A percentile compares a stretch with the other conserved stretches of the same genome.
Conservation (phyloP, 2,888 invertebrate species). For the Deroplatys truncata region DNA sequence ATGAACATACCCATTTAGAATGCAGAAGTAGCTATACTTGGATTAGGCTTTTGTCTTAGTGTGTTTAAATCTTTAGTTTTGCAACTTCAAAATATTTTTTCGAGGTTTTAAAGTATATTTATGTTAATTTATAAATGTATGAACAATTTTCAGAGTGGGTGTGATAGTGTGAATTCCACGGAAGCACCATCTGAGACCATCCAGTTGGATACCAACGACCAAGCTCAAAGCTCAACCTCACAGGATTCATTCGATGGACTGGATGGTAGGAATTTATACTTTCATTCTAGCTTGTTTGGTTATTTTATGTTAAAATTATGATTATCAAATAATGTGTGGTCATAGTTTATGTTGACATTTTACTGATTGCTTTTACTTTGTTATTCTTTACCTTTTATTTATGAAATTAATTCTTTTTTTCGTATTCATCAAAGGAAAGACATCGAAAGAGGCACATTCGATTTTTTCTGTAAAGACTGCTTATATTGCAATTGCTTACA, state of each 20-base stretch:
- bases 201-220: conserved; percentile 22
- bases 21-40: too few species aligned
- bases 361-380: too few species aligned
- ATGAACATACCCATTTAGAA: too few species aligned
- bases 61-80: neutral
- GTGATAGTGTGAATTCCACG: conserved; percentile 11
- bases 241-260: conserved; percentile 47
- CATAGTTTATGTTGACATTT: too few species aligned
- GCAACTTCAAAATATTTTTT: neutral
- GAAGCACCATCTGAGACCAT: conserved; percentile 12
- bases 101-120: neutral
- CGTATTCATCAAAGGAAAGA: too few species aligned
- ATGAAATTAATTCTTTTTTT: too few species aligned
- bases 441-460: too few species aligned
- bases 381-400: too few species aligned
- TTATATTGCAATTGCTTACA: too few species aligned
- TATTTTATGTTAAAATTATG: neutral
- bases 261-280: conserved; percentile 45
- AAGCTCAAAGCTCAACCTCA: conserved; percentile 34
- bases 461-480: too few species aligned
- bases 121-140: neutral
- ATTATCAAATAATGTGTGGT: neutral
- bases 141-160: neutral
- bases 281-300: neutral
- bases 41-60: too few species aligned